These are phyloP conservation scores for Erannis defoliaria DNA, from an alignment of 2,888 invertebrate species.

Conservation along the genomic window DNA sequence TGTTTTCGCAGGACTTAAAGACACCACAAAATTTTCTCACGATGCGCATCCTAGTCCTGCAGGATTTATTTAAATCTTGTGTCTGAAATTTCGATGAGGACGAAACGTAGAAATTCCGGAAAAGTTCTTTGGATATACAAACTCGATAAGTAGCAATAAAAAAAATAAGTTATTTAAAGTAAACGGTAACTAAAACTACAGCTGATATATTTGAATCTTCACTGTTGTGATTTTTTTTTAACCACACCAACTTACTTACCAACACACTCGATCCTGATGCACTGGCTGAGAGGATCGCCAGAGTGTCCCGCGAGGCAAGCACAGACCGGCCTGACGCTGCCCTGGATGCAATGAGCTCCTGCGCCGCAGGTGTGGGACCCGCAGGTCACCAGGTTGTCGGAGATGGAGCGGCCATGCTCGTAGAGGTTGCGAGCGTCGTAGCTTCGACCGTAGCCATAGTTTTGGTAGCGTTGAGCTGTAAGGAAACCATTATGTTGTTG, in stretches of 20 bases:
- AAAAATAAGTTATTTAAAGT: no score
- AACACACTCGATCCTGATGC: constrained; percentile 91
- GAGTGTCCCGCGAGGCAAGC: constrained; percentile 92
- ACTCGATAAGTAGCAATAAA: no score
- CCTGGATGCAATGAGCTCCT: constrained; percentile 89
- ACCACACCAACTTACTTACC: no score
- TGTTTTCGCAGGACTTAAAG: no score
- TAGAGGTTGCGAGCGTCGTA: constrained; percentile 73
- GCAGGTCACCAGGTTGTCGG: constrained; percentile 81
- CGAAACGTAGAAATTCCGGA: no score
- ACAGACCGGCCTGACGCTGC: constrained; percentile 92
- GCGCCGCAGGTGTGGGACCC: constrained; percentile 89
- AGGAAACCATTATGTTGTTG: background rate
- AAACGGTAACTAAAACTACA: background rate
- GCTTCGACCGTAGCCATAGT: constrained; percentile 63
- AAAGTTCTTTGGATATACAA: no score
- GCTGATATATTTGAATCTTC: no score
- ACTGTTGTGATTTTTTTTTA: no score
- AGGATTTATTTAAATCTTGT: no score
- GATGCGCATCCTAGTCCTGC: no score
- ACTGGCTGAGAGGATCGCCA: constrained; percentile 92
- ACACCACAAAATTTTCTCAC: no score
- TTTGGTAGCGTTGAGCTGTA: constrained; percentile 73
- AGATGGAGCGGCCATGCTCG: constrained; percentile 78
- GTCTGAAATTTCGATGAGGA: no score